Conservation (phyloP, 2,888 invertebrate species). For the Tipula helvola region DNA sequence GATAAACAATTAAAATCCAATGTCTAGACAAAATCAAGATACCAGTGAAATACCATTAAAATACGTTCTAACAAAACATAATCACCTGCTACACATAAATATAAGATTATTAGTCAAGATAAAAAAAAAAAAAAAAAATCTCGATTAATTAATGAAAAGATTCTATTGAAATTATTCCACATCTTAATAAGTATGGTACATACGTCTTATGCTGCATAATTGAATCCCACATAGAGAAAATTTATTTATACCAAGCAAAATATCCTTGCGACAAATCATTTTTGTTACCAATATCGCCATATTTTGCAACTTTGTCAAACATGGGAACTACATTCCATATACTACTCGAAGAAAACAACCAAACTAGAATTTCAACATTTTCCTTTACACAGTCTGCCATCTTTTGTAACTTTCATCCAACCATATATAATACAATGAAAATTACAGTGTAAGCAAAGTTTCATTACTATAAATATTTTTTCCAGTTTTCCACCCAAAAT, state of each 20-base stretch:
- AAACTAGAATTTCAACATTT: not conserved
- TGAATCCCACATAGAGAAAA: no score
- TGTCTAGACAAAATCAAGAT: no score
- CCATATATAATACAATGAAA: not conserved
- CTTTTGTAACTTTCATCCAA: not conserved
- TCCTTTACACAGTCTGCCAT: not conserved
- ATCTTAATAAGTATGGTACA: no score
- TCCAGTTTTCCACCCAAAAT: not conserved
- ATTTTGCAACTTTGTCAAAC: not conserved
- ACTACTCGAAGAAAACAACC: not conserved
- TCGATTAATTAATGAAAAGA: not conserved
- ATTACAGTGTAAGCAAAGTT: not conserved
- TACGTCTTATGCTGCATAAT: no score
- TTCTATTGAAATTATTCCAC: no score
- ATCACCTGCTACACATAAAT: not conserved
- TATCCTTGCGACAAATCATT: not conserved
- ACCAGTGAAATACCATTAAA: no score
- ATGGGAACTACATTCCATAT: not conserved
- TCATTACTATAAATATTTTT: not conserved
- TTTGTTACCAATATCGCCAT: not conserved
- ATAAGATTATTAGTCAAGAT: no score
- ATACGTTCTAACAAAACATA: not conserved
- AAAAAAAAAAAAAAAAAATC: not conserved
- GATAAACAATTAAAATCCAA: no score
- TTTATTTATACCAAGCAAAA: not conserved